Evolutionary conservation across 2,888 invertebrate genomes (phyloP).

Genomic region (Parnassius mnemosyne): DNA sequence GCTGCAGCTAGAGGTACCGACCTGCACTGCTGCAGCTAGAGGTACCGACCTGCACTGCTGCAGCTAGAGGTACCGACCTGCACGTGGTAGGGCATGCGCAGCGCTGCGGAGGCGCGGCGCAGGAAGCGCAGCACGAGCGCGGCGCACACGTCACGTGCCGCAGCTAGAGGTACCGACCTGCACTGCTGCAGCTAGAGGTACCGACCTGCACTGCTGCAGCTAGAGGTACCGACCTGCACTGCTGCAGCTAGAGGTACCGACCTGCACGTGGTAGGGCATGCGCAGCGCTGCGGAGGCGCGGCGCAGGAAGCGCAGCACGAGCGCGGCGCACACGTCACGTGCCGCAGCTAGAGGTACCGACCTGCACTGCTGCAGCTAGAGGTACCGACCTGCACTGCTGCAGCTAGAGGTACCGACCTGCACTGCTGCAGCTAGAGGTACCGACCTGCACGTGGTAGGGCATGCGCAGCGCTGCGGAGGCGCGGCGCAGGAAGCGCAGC

Average conservation of each 20-base stretch:
- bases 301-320: conserved; percentile 88
- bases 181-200: no score
- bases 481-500: conserved; percentile 87
- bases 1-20: no score
- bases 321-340: conserved; percentile 78
- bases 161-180: no score
- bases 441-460: conserved; percentile 78
- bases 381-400: no score
- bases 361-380: no score
- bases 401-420: not conserved
- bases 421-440: conserved; percentile 19
- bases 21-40: no score
- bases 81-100: conserved; percentile 83
- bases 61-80: conserved; percentile 46
- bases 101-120: conserved; percentile 84
- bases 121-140: conserved; percentile 87
- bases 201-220: no score
- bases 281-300: conserved; percentile 86
- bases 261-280: conserved; percentile 82
- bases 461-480: conserved; percentile 85
- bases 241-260: conserved; percentile 31
- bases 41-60: not conserved
- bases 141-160: conserved; percentile 74
- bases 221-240: not conserved
- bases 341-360: no score